Evolutionary conservation across 2,113 vertebrate genomes (phyloP).

Genomic region (Scatophagus argus): DNA sequence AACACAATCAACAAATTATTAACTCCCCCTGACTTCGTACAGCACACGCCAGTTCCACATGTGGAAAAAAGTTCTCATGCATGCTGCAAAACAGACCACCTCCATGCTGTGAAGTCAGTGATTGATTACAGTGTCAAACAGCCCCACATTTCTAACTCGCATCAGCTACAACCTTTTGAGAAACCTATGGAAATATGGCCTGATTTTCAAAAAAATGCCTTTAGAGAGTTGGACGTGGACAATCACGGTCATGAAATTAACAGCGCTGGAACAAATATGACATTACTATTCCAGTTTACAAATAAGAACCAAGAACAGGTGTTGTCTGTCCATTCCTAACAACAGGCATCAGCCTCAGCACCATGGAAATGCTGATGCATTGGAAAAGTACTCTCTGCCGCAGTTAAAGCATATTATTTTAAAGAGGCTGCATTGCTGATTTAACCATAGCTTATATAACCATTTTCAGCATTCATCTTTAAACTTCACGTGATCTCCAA

Average conservation of each 20-base stretch:
- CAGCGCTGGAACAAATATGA: slow-evolving; percentile 24
- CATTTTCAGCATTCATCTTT: slow-evolving; percentile 32
- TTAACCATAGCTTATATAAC: slow-evolving; percentile 44
- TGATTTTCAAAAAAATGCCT: slow-evolving; percentile 3
- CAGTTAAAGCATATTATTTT: slow-evolving; percentile 59
- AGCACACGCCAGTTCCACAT: slow-evolving; percentile 68
- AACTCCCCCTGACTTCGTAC: slow-evolving; percentile 59
- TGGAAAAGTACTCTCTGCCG: slow-evolving; percentile 62
- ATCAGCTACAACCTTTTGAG: slow-evolving; percentile 31
- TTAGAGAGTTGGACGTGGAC: slow-evolving; percentile 28
- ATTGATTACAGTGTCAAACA: slow-evolving; percentile 69
- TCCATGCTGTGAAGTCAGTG: slow-evolving; percentile 55
- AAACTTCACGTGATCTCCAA: slow-evolving; percentile 9
- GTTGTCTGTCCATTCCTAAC: slow-evolving; percentile 58
- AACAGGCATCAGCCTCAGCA: slow-evolving; percentile 49
- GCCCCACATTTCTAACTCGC: slow-evolving; percentile 46
- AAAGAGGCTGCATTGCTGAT: slow-evolving; percentile 46
- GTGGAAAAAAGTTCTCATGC: slow-evolving; percentile 74
- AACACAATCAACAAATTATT: slow-evolving; percentile 79
- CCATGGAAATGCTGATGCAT: slow-evolving; percentile 74
- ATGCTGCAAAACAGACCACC: slow-evolving; percentile 64
- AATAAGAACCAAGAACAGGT: slow-evolving; percentile 71
- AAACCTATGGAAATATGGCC: slow-evolving; percentile 50
- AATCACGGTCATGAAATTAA: slow-evolving; percentile 36
- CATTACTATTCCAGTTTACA: slow-evolving; percentile 62